Evolutionary conservation across 2,888 invertebrate species (phyloP), one percentile per base, ranked within the genome.

Genomic region (Copidosoma aretas): DNA sequence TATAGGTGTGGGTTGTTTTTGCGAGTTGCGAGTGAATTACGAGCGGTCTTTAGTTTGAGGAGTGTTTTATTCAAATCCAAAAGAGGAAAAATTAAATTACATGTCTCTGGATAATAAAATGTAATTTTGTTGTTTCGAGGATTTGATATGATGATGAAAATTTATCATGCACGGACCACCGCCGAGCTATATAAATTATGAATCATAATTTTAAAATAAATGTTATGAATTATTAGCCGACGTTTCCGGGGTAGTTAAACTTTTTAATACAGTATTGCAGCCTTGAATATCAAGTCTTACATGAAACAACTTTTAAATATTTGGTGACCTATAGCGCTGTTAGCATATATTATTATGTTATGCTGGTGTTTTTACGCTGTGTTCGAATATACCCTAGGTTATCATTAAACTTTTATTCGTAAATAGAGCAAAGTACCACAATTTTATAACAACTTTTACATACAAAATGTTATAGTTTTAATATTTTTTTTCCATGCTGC

Each of bases 251-350:
- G 57, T 14, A 51, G 57, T 67, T 67, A 57, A 67, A 57, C 57
- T 67, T 60, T 66, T 66, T 57, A 67, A 57, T 39, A 41, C 25
- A 57, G 67, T 57, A 67, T 61, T 61, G 19, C 25, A 61, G 49
- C 57, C 25, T 61, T 51, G n/a, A 46, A 57, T 51, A 60, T 43
- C 52, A 19, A 22, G 43, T 43, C 59, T 67, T 21, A 60, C 59
- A 41, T 60, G 25, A 60, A 52, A 64, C 57, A 60, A 64, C 14
- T 56, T 64, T 68, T 57, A 54, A 60, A 57, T 60, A 64, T 68
- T 60, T 60, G 41, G 56, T 68, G 68, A 64, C 64, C 54, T 49
- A n/a, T n/a, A 57, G 24, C 43, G 41, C 22, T 67, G 58, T 66
- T 67, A 43, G 19, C 49, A 52, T 46, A 67, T 62, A 57, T 57